A percentile compares a stretch with the other conserved stretches of the same genome.
Conservation (phyloP, 1,140 invertebrate genomes). For the Hypothenemus hampei region DNA sequence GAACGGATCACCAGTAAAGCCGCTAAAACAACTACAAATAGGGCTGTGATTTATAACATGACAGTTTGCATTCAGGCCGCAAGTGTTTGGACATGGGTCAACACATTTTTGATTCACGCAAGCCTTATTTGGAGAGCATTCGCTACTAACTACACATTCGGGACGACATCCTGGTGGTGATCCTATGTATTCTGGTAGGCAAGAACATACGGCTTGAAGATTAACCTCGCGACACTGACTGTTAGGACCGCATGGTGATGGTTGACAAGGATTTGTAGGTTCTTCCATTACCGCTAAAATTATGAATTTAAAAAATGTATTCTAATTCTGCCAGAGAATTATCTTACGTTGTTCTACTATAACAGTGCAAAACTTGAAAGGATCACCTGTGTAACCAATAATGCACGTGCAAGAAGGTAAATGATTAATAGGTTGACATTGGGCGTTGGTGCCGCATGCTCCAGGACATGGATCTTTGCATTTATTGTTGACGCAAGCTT, state of each 20-base stretch:
- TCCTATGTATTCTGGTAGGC: slow-evolving; percentile 65
- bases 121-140: slow-evolving; percentile 58
- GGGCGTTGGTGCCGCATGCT: slow-evolving; percentile 60
- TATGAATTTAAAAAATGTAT: not conserved
- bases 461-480: slow-evolving; percentile 64
- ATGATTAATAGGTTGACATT: slow-evolving; percentile 59
- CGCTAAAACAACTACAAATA: slow-evolving; percentile 60
- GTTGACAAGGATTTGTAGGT: slow-evolving; percentile 54
- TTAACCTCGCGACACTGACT: slow-evolving; percentile 63
- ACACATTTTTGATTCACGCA: slow-evolving; percentile 60
- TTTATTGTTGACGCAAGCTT: slow-evolving; percentile 58
- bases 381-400: slow-evolving; percentile 58
- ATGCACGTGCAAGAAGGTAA: slow-evolving; percentile 55
- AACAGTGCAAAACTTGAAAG: slow-evolving; percentile 56
- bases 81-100: slow-evolving; percentile 56
- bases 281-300: slow-evolving; percentile 33
- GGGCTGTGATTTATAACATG: slow-evolving; percentile 64
- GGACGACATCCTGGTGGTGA: slow-evolving; percentile 63
- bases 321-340: slow-evolving; percentile 48
- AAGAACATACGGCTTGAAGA: slow-evolving; percentile 59
- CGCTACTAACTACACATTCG: slow-evolving; percentile 60
- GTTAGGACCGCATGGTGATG: slow-evolving; percentile 67
- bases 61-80: slow-evolving; percentile 64
- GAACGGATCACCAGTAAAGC: slow-evolving; percentile 57
- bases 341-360: slow-evolving; percentile 41